These are phyloP conservation scores for Dione juno DNA, from an alignment of 2,888 invertebrate species.

Conservation along the genomic window DNA sequence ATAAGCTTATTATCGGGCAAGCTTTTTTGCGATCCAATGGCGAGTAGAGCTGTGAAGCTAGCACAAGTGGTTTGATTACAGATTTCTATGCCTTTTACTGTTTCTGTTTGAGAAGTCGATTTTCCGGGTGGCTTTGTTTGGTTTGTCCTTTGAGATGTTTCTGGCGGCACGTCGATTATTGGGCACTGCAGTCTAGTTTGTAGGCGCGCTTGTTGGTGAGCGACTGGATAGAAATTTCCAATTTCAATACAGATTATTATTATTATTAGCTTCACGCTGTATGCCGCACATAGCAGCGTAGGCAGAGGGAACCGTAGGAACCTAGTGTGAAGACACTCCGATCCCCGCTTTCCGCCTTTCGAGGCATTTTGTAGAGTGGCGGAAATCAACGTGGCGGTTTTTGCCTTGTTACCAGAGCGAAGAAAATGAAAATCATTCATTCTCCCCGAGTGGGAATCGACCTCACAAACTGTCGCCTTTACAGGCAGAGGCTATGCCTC, in stretches of 20 bases:
- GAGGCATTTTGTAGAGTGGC: neutral
- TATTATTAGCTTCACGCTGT: neutral
- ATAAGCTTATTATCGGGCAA: neutral
- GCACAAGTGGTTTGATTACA: neutral
- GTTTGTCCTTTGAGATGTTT: constrained; percentile 9
- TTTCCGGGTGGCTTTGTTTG: neutral
- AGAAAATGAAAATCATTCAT: neutral
- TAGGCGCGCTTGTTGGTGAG: constrained; percentile 30
- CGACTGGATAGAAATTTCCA: constrained; percentile 21
- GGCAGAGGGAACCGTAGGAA: no score
- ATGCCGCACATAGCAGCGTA: no score
- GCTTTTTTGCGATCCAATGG: neutral
- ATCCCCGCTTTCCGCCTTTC: no score
- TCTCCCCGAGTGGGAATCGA: no score
- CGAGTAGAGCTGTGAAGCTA: neutral
- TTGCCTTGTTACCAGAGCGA: no score
- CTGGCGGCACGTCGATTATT: neutral
- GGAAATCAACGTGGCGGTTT: neutral
- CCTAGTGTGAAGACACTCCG: no score
- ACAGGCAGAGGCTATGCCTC: no score
- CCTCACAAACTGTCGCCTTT: no score
- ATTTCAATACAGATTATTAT: no score
- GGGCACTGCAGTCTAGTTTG: neutral
- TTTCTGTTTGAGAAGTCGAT: constrained; percentile 12
- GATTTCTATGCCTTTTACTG: neutral